Evolutionary conservation across 2,888 invertebrate species (phyloP), one percentile per base, ranked within the genome.

Genomic region (Apodemia zela): DNA sequence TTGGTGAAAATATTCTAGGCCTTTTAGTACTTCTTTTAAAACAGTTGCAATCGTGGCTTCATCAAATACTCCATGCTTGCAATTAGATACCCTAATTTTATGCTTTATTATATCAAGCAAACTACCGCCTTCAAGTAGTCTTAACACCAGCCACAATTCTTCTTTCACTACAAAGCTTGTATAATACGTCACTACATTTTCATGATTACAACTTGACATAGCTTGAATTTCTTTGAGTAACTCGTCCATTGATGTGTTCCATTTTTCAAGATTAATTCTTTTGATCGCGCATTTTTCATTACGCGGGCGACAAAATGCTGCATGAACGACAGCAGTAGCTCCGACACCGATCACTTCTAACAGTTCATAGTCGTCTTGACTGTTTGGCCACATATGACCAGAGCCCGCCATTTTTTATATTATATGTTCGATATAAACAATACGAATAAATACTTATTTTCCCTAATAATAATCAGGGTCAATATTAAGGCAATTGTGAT

Each of bases 201-300:
- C 99, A 89, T 99, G 99, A 83, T 98, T 97, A 88, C 99, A 99
- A 72, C 98, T 98, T 66, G 98, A 98, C 99, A 99, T 99, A 38
- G 99, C 99, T 89, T 99, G 98, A 68, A 95, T 95, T 83, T 95
- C 96, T 89, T 94, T 98, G 84, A 98, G 92, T 68, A 99, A 93
- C 86, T 99, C 99, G 84, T 99, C 99, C 96, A 99, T 99, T 70
- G 98, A 98, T 13, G 99, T 99, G 91, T 99, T 99, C 97, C 99
- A 99, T 93, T 99, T 99, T 91, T 99, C 99, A 79, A 99, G 93
- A 89, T 99, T 99, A 85, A 99, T 99, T 73, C 99, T 94, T 87
- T 99, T 99, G 80, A 99, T 99, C 81, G 99, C 99, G 92, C 98
- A 98, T 93, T 97, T 97, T 89, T 99, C 99, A 73, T 95, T 95